Evolutionary conservation across 2,888 invertebrate species (phyloP), one percentile per base, ranked within the genome.

Genomic region (Hirtodrosophila trivittata): DNA sequence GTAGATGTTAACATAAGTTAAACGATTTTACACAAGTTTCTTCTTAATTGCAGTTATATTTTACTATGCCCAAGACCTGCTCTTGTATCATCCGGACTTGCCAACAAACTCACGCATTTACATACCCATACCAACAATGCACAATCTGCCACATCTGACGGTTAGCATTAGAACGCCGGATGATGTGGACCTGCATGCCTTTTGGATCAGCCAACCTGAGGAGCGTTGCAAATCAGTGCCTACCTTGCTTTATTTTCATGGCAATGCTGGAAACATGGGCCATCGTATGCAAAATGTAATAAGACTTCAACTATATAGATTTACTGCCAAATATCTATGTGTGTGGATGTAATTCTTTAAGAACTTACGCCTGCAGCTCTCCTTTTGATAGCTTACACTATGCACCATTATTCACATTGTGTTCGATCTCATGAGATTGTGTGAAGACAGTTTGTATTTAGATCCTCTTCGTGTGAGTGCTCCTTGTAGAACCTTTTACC

Each of bases 201-300:
- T 95, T 89, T 94, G 96, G 84, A 94, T 97, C 65, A 93, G 94
- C 80, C 97, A 97, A 89, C 92, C 93, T 1, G 92, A 92, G 60
- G 93, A 93, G 39, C 93, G 93, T 66, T 93, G 93, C 75, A 93
- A 93, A 73, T 92, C 93, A 83, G 94, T 93, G 49, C 96, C 97
- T 0, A 98, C 98, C 7, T 92, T 98, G 87, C 91, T 98, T 46
- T 97, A 96, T 91, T 94, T 98, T 71, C 98, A 98, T 92, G 98
- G 98, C 4, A 98, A 98, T 93, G 98, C 98, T 49, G 98, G 98
- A 9, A 98, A 98, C 89, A 97, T 98, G 93, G 98, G 98, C 0
- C 98, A 98, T 89, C 94, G 97, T 72, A 92, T 98, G 81, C 94
- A 95, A 83, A 98, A 98, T 92, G 95, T 84, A 49, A 58, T 41